Evolutionary conservation across 1,140 invertebrate genomes (phyloP).

Genomic region (Drosophila orena): DNA sequence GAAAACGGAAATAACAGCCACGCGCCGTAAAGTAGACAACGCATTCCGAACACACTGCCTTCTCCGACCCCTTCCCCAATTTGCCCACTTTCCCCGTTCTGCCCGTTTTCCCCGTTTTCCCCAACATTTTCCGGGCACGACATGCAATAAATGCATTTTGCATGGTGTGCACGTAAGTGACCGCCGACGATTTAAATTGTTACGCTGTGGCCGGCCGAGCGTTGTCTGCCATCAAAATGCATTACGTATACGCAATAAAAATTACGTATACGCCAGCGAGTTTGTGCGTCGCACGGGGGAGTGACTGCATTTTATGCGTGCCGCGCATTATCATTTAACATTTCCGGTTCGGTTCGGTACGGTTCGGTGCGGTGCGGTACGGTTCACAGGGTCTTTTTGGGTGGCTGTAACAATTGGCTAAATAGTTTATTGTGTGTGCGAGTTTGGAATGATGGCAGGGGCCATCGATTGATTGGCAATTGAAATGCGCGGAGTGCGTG

Average conservation of each 20-base stretch:
- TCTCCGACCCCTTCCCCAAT: not conserved
- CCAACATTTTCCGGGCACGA: not conserved
- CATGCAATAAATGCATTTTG: slow-evolving; percentile 69
- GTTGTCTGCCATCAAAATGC: slow-evolving; percentile 81
- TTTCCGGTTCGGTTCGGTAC: slow-evolving; percentile 49
- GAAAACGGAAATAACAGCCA: slow-evolving; percentile 80
- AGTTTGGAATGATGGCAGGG: slow-evolving; percentile 14
- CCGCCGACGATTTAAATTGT: slow-evolving; percentile 81
- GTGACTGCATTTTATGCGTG: slow-evolving; percentile 75
- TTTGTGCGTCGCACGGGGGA: not conserved
- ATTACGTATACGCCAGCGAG: slow-evolving; percentile 67
- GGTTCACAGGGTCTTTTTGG: slow-evolving; percentile 19
- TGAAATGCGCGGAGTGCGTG: slow-evolving; percentile 35
- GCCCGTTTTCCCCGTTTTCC: not conserved
- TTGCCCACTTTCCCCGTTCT: no score
- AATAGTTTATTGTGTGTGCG: slow-evolving; percentile 47
- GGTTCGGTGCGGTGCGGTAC: slow-evolving; percentile 33
- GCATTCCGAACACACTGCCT: slow-evolving; percentile 44
- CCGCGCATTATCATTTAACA: slow-evolving; percentile 81
- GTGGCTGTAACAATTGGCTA: slow-evolving; percentile 45
- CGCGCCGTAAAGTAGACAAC: slow-evolving; percentile 79
- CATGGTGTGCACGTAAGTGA: slow-evolving; percentile 81
- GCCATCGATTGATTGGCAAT: slow-evolving; percentile 52
- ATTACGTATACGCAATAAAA: slow-evolving; percentile 82
- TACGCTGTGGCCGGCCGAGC: slow-evolving; percentile 47